These are phyloP conservation scores for Chirona hameri DNA, from an alignment of 2,888 invertebrate species.

Conservation along the genomic window DNA sequence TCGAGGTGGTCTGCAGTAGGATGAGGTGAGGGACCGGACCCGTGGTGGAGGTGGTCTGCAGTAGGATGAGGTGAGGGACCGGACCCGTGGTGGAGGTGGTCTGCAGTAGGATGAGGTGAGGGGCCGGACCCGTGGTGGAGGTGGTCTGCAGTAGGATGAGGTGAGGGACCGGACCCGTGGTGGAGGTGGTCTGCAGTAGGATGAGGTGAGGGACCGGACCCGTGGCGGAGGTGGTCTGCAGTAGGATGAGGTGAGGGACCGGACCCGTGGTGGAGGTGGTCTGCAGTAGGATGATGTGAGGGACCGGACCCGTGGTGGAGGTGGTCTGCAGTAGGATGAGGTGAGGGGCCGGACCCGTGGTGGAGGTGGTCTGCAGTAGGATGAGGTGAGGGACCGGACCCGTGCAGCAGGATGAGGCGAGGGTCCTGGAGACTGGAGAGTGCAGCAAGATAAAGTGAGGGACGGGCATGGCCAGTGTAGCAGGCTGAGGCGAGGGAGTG, in stretches of 20 bases:
- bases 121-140: conserved; percentile 68
- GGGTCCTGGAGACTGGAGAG: not conserved
- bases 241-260: conserved; percentile 53
- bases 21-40: not conserved
- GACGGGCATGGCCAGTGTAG: not conserved
- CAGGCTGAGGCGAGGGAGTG: too few relatives aligned
- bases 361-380: not conserved
- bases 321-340: conserved; percentile 72
- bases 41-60: conserved; percentile 50
- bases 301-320: conserved; percentile 87
- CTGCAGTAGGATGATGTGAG: not conserved
- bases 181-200: not conserved
- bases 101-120: conserved; percentile 62
- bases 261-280: conserved; percentile 55
- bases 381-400: not conserved
- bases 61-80: conserved; percentile 49
- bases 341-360: not conserved
- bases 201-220: conserved; percentile 64
- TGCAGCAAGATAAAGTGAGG: not conserved
- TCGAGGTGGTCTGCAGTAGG: not conserved
- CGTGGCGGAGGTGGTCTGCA: conserved; percentile 85
- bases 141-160: conserved; percentile 72
- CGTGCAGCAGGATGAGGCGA: not conserved
- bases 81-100: conserved; percentile 91
- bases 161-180: conserved; percentile 54